Evolutionary conservation across 2,888 invertebrate genomes (phyloP), one percentile per base, ranked within the genome.

Genomic region (Trypoxylon attenuatum): DNA sequence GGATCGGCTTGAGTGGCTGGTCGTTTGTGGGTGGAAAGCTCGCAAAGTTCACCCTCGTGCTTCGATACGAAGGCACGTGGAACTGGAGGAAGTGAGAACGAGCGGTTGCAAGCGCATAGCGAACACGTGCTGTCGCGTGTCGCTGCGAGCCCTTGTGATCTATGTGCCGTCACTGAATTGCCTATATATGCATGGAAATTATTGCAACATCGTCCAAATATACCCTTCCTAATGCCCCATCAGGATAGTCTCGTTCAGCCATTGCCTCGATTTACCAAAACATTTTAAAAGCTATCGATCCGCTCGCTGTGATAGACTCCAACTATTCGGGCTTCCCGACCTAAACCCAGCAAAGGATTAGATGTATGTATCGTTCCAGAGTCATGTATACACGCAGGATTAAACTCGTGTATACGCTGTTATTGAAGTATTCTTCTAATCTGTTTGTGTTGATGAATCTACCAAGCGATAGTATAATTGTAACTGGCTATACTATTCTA

Each of bases 51-150:
- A 52, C 63, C 63, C 73, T 13, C n/a, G n/a, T n/a, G n/a, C n/a
- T n/a, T 63, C 59, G 68, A 74, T 60, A 60, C 60, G 51, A 46
- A 57, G 58, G 56, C 61, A 59, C 65, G 53, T 45, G 71, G 69
- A 41, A 57, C 23, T 38, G 33, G 51, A 61, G 42, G 49, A 57
- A 49, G 42, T 54, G 49, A 52, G 62, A 70, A 69, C 53, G 46
- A 55, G 53, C 52, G 59, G 57, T 45, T 38, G 52, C 62, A 51
- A 49, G 53, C 42, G 52, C 60, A 46, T 33, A 66, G 68, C 65
- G 68, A 68, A 71, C 84, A 84, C 84, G 84, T 82, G 83, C 80
- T 79, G 82, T 78, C 84, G 76, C 84, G 84, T 83, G 84, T 78
- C 78, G 69, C n/a, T n/a, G 61, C 73, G 71, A 77, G 76, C 81